Conservation (phyloP, 2,888 invertebrate genomes). For the Apamea anceps region DNA sequence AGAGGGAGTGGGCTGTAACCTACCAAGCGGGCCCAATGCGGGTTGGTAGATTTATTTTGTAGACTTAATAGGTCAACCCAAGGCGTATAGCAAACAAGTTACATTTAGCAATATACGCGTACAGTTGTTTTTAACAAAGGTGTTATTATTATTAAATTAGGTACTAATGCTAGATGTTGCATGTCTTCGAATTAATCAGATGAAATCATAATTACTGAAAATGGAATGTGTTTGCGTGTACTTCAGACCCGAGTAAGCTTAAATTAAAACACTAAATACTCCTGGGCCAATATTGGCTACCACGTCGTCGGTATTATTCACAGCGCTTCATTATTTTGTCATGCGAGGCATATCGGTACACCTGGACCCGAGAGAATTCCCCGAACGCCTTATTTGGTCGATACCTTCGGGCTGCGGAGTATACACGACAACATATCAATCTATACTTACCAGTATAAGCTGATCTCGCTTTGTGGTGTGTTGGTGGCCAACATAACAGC, state of each 20-base stretch:
- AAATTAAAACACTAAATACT: slow-evolving; percentile 31
- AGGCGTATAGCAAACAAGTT: no score
- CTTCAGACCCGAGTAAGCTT: neutral
- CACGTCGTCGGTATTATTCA: slow-evolving; percentile 60
- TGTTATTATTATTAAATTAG: no score
- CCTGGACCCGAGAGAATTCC: slow-evolving; percentile 68
- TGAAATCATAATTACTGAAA: neutral
- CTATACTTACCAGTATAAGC: neutral
- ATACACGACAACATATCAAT: neutral
- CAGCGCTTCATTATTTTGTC: slow-evolving; percentile 71
- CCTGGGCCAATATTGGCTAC: slow-evolving; percentile 10
- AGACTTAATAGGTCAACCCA: no score
- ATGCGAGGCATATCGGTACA: slow-evolving; percentile 64
- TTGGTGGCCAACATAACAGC: neutral
- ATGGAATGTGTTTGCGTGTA: neutral
- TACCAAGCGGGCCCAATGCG: no score
- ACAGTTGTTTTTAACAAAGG: no score
- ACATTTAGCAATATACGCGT: no score
- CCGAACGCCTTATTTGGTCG: slow-evolving; percentile 71
- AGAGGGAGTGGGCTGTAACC: no score
- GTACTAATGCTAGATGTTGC: no score
- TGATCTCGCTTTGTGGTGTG: neutral
- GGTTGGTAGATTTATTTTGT: no score
- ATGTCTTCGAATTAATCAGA: neutral
- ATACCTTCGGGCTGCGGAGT: slow-evolving; percentile 61